Evolutionary conservation across 1,140 invertebrate genomes (phyloP).

Genomic region (Ooceraea biroi): DNA sequence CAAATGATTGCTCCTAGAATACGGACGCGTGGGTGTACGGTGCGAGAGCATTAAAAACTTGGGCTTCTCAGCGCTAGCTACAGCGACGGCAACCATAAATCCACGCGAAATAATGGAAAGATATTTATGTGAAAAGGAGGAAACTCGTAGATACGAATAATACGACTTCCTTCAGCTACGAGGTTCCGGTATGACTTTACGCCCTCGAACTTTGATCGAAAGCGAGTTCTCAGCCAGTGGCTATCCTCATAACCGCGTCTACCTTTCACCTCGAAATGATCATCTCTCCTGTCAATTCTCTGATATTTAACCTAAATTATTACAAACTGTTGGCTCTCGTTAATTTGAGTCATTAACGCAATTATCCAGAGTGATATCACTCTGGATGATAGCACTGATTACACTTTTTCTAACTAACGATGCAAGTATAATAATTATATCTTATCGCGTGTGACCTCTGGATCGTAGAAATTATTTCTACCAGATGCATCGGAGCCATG

Average conservation of each 20-base stretch:
- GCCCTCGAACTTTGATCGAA: constrained; percentile 7
- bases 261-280: neutral
- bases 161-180: neutral
- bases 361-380: constrained; percentile 14
- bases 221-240: neutral
- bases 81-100: neutral
- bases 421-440: constrained; percentile 52
- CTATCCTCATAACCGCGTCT: neutral
- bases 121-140: neutral
- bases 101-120: neutral
- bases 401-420: neutral
- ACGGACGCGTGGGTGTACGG: constrained; percentile 26
- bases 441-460: constrained; percentile 33
- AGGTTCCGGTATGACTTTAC: constrained; percentile 1
- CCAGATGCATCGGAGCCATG: constrained; percentile 7
- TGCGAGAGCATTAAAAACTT: constrained; percentile 45
- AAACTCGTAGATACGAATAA: neutral
- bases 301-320: neutral
- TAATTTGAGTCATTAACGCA: neutral
- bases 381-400: constrained; percentile 30
- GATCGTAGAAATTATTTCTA: constrained; percentile 32
- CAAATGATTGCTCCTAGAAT: constrained; percentile 30
- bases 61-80: neutral
- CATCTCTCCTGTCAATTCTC: too few relatives aligned
- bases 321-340: constrained; percentile 1